A percentile compares a stretch with the other conserved stretches of the same genome.
These are phyloP conservation scores for Lineus longissimus DNA, from an alignment of 1,140 invertebrate genomes.

Conservation along the genomic window DNA sequence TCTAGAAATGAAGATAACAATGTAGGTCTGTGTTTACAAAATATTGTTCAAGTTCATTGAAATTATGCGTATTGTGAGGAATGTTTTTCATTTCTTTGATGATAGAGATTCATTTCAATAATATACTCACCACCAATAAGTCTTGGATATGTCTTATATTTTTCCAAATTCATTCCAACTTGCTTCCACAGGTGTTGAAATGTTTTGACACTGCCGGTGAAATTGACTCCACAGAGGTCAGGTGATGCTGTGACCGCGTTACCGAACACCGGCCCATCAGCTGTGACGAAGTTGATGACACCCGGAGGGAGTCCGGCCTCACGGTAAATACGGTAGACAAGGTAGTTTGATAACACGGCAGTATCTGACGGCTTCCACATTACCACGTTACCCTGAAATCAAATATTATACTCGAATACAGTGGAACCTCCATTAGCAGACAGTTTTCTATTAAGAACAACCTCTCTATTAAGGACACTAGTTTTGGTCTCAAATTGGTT, in stretches of 20 bases:
- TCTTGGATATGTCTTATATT: conserved; percentile 86
- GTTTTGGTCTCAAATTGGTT: no score
- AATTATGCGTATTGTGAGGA: neutral
- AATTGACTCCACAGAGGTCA: conserved; percentile 90
- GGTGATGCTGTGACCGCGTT: conserved; percentile 81
- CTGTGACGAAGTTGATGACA: conserved; percentile 94
- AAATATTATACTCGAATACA: neutral
- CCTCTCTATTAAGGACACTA: no score
- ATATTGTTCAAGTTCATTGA: no score
- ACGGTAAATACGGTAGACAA: conserved; percentile 73
- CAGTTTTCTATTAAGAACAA: no score
- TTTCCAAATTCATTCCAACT: conserved; percentile 83
- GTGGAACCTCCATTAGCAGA: no score
- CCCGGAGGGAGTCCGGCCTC: conserved; percentile 75
- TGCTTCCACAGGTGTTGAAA: conserved; percentile 91
- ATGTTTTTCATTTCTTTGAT: neutral
- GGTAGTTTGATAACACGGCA: conserved; percentile 93
- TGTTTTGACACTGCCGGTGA: conserved; percentile 94
- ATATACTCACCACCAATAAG: conserved; percentile 69
- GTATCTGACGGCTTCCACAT: conserved; percentile 99
- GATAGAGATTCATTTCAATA: neutral
- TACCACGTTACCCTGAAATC: conserved; percentile 79
- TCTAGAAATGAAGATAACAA: conserved; percentile 58
- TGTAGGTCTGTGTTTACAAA: conserved; percentile 7
- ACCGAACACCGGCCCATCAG: conserved; percentile 92